These are phyloP conservation scores for Ganaspis brasiliensis DNA, from an alignment of 2,888 invertebrate genomes.

Conservation along the genomic window DNA sequence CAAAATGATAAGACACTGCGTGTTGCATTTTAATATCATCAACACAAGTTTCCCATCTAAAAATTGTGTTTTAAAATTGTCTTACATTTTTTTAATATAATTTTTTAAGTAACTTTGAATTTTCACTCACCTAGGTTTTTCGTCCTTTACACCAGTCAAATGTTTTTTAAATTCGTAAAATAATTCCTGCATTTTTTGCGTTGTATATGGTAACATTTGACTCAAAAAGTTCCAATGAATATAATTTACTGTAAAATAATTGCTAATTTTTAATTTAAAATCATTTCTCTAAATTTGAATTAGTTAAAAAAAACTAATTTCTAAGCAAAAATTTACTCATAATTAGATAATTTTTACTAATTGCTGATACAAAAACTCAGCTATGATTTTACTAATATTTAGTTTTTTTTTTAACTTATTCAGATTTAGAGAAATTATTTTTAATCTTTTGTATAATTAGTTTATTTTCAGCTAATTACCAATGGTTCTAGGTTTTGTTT, in stretches of 20 bases:
- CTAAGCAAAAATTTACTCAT: no score
- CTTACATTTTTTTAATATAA: no score
- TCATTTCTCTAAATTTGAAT: background rate
- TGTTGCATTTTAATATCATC: slow-evolving; percentile 12
- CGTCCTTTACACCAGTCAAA: slow-evolving; percentile 4
- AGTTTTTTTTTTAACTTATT: no score
- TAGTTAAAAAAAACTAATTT: no score
- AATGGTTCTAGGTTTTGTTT: background rate
- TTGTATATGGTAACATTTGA: slow-evolving; percentile 10
- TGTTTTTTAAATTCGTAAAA: slow-evolving; percentile 24
- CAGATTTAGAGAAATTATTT: background rate
- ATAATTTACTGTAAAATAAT: slow-evolving; percentile 11
- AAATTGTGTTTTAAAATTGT: background rate
- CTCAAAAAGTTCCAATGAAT: slow-evolving; percentile 27
- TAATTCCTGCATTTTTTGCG: slow-evolving; percentile 1
- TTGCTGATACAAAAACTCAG: no score
- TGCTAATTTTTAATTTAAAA: background rate
- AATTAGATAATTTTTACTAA: no score
- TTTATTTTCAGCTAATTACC: background rate
- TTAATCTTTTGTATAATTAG: no score
- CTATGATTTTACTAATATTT: no score
- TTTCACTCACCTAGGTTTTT: background rate
- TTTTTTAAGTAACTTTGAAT: no score
- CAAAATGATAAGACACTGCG: slow-evolving; percentile 16
- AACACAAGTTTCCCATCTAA: slow-evolving; percentile 8